Evolutionary conservation across 2,113 vertebrate genomes (phyloP), one percentile per base, ranked within the genome.

Genomic region (Hystrix brachyura): DNA sequence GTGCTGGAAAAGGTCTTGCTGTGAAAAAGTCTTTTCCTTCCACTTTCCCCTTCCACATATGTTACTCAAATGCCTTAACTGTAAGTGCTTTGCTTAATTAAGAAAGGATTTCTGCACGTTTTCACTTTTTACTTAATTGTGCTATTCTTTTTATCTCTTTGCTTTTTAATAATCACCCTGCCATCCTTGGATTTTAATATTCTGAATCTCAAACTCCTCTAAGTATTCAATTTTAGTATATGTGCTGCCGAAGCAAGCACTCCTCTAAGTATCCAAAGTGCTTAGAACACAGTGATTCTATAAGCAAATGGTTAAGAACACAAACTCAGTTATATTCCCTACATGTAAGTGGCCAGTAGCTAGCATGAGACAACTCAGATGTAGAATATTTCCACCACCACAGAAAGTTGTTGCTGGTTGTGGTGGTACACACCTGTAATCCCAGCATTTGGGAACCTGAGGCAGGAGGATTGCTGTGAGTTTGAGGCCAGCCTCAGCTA

Each of bases 121-220:
- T 87, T 72, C 53, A 48, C 48, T 34, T 87, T 87, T 46, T 74
- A 83, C 32, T 87, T 82, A 23, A 6, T 83, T 90, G 74, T 71
- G 14, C 80, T 92, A 0, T 57, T 89, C 38, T 67, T 43, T 85
- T 72, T 90, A 7, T 83, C 34, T 87, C 51, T 17, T 72, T 84
- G 64, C 21, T 94, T 95, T 80, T 83, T 60, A 93, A 51, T 55
- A 25, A 74, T 78, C n/a, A 64, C 0, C 34, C 80, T 72, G 21
- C 46, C 51, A 27, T 90, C 27, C 80, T 65, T 57, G 85, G 46
- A 57, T 87, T 93, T 96, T 87, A 90, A 46, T 79, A 91, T 59
- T 91, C 55, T 80, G 38, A 87, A 84, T 93, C 38, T 89, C 88
- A 80, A 60, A 86, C 79, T 71, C n/a, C 69, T 71, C n/a, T 38